A percentile compares a stretch with the other conserved stretches of the same genome.
These are phyloP conservation scores for Trachymyrmex septentrionalis DNA, from an alignment of 1,140 invertebrate genomes.

Conservation along the genomic window DNA sequence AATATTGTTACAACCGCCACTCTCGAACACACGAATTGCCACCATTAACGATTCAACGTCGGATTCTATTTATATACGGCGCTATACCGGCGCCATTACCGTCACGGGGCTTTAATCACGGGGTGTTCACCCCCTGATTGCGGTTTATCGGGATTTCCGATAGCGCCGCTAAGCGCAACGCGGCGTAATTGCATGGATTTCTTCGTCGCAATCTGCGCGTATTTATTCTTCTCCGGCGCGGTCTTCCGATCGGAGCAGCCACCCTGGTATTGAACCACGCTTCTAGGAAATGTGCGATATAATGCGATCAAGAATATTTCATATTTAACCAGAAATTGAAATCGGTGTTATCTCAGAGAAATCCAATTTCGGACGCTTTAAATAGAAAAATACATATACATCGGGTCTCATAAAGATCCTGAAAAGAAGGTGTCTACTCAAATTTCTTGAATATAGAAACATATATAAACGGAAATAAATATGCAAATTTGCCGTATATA, in stretches of 20 bases:
- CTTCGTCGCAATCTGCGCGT: slow-evolving; percentile 56
- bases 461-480: background rate
- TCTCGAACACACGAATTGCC: slow-evolving; percentile 50
- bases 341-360: slow-evolving; percentile 17
- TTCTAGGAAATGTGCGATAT: slow-evolving; percentile 9
- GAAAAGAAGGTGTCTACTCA: background rate
- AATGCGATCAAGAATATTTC: slow-evolving; percentile 41
- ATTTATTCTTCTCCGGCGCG: slow-evolving; percentile 46
- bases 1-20: slow-evolving; percentile 55
- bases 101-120: slow-evolving; percentile 60
- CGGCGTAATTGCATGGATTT: slow-evolving; percentile 62
- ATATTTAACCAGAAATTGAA: slow-evolving; percentile 32
- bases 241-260: background rate
- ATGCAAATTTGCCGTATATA: background rate
- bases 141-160: slow-evolving; percentile 63
- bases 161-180: slow-evolving; percentile 51
- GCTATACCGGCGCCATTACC: slow-evolving; percentile 60
- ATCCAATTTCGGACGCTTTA: slow-evolving; percentile 11
- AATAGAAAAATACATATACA: slow-evolving; percentile 8
- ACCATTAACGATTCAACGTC: slow-evolving; percentile 62
- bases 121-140: slow-evolving; percentile 55
- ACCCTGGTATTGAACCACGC: slow-evolving; percentile 9
- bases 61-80: slow-evolving; percentile 64
- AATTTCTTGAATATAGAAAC: background rate
- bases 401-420: background rate